A percentile compares a stretch with the other conserved stretches of the same genome.
phyloP scores from a whole-genome alignment of 2,888 invertebrate genomes.

The Eupeodes latifasciatus region DNA sequence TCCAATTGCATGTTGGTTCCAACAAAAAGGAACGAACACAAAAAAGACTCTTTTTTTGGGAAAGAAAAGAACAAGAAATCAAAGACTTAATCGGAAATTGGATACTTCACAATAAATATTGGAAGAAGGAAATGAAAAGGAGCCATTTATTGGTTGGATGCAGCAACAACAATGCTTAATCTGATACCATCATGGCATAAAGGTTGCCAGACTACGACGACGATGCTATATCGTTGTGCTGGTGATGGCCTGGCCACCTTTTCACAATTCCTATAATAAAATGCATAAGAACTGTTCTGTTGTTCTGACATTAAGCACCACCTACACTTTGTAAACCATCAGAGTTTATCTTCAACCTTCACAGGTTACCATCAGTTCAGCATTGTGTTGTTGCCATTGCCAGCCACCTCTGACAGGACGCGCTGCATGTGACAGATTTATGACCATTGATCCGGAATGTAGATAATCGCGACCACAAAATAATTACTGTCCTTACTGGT shows the following conservation, averaged over 20 bases:
- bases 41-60: neutral
- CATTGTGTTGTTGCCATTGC: neutral
- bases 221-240: neutral
- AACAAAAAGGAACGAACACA: slow-evolving; percentile 8
- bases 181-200: slow-evolving; percentile 29
- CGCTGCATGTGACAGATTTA: slow-evolving; percentile 60
- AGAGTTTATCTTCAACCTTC: neutral
- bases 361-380: no score
- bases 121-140: slow-evolving; percentile 38
- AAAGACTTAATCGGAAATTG: slow-evolving; percentile 49
- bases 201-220: neutral
- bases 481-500: slow-evolving; percentile 46
- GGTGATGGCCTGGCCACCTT: slow-evolving; percentile 18
- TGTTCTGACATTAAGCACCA: slow-evolving; percentile 8
- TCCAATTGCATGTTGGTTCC: slow-evolving; percentile 47
- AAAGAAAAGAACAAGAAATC: neutral
- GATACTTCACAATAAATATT: slow-evolving; percentile 35
- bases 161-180: slow-evolving; percentile 47
- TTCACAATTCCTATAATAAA: slow-evolving; percentile 20
- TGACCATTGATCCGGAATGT: slow-evolving; percentile 54
- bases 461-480: slow-evolving; percentile 66
- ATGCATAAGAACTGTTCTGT: neutral
- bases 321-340: slow-evolving; percentile 28
- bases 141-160: slow-evolving; percentile 35
- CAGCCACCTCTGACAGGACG: slow-evolving; percentile 34